Evolutionary conservation across 2,113 vertebrate species (phyloP), one percentile per base, ranked within the genome.

Genomic region (Brevimyrus niger): DNA sequence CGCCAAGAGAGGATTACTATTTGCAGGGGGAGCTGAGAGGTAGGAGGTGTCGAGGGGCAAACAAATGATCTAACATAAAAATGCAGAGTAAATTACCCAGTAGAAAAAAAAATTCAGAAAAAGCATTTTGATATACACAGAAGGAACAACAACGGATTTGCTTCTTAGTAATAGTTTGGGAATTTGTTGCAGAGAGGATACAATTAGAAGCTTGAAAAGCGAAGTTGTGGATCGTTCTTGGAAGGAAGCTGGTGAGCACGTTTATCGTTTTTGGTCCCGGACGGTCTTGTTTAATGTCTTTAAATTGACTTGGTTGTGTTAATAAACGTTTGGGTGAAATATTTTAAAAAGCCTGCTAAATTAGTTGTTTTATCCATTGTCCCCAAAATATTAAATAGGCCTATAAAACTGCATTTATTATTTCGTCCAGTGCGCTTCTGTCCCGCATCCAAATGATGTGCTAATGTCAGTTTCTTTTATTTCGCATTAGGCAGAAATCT

Each of bases 1-100:
- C 47, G 27, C 89, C 87, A 89, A 89, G 80, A 90, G 69, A 55
- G 93, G 93, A 94, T 95, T 95, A 95, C 50, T 91, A 82, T n/a
- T 51, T 82, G 82, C 73, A 44, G 83, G 23, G 87, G 83, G 42
- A 90, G 87, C 88, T 90, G 58, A 65, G 90, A 4, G 90, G 48
- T 58, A 92, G 91, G 91, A 94, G 90, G 92, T 90, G 87, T 90
- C 38, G 55, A 91, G 94, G 92, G 91, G 94, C 93, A 91, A 90
- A 65, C 87, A 85, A 90, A 80, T 90, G 93, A 94, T 92, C 93
- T 92, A 90, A 92, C 89, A 89, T 92, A 86, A 61, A 86, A 88
- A 86, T 47, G 13, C 4, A 48, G n/a, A 76, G n/a, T 61, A 27
- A 88, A 61, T 17, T 27, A 50, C 13, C 11, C 10, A 6, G 7